These are phyloP conservation scores for Spizaetus ornatus DNA, from an alignment of 2,113 vertebrate genomes.

Conservation along the genomic window DNA sequence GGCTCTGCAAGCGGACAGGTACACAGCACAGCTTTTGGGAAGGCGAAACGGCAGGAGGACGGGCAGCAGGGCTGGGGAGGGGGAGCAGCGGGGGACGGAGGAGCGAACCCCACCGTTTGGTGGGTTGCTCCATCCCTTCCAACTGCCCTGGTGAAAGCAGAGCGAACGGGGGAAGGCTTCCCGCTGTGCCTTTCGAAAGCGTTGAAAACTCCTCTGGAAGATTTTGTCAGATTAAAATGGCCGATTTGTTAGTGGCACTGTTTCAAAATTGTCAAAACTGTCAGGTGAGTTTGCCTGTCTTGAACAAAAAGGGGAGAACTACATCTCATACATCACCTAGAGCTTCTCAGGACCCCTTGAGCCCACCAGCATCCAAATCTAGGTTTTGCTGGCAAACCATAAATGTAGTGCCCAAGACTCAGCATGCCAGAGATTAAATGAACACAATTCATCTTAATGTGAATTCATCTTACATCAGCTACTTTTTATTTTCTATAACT, in stretches of 20 bases:
- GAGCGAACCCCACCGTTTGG: background rate
- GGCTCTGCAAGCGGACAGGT: background rate
- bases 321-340: background rate
- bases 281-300: background rate
- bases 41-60: background rate
- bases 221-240: background rate
- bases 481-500: background rate
- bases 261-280: background rate
- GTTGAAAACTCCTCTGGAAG: background rate
- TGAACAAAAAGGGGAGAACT: background rate
- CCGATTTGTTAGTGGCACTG: background rate
- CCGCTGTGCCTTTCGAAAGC: background rate
- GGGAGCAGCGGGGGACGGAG: fast-evolving
- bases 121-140: background rate
- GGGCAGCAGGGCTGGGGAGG: background rate
- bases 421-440: background rate
- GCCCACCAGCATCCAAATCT: background rate
- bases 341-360: background rate
- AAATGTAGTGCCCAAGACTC: background rate
- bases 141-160: background rate
- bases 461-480: background rate
- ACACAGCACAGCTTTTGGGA: background rate
- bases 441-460: background rate
- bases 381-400: background rate
- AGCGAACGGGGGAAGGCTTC: background rate